A percentile compares a stretch with the other conserved stretches of the same genome.
Evolutionary conservation across 1,140 invertebrate species (phyloP).

Genomic region (Caenorhabditis elegans): DNA sequence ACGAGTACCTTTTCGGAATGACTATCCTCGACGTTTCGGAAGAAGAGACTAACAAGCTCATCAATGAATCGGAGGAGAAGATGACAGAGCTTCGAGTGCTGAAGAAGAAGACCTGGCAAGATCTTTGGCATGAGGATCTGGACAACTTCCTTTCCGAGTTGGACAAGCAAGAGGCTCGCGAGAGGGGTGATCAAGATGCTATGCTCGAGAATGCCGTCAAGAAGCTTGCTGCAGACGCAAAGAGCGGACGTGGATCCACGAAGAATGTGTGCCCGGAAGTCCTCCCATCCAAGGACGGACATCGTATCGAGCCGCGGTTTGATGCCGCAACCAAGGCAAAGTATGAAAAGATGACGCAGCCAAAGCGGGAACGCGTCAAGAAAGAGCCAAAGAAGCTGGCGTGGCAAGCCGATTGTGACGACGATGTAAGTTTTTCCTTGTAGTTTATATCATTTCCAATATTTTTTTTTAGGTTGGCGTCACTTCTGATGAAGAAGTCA

Average conservation of each 20-base stretch:
- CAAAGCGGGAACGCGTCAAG: slow-evolving; percentile 26
- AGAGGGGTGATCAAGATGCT: slow-evolving; percentile 51
- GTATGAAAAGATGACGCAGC: slow-evolving; percentile 40
- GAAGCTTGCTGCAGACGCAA: slow-evolving; percentile 43
- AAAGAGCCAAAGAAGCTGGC: slow-evolving; percentile 33
- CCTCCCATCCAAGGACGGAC: slow-evolving; percentile 42
- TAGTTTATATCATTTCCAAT: too few species aligned
- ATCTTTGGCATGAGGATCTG: slow-evolving; percentile 90
- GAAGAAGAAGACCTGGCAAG: too few species aligned
- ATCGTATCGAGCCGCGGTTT: slow-evolving; percentile 36
- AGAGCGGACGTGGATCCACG: background rate
- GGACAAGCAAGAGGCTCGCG: slow-evolving; percentile 62
- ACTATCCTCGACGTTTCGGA: slow-evolving; percentile 68
- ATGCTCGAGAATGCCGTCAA: slow-evolving; percentile 51
- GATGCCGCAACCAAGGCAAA: slow-evolving; percentile 45
- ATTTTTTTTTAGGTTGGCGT: background rate
- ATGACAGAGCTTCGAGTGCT: slow-evolving; percentile 67
- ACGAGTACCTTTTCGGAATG: slow-evolving; percentile 91
- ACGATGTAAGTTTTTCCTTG: too few species aligned
- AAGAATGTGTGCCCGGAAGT: background rate
- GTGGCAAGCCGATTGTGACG: too few species aligned
- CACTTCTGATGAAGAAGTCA: background rate
- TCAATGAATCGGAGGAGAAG: slow-evolving; percentile 74
- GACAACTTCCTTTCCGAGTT: slow-evolving; percentile 76
- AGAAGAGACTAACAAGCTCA: slow-evolving; percentile 81